Conservation (phyloP, 2,888 invertebrate species). For the Ochropleura leucogaster region DNA sequence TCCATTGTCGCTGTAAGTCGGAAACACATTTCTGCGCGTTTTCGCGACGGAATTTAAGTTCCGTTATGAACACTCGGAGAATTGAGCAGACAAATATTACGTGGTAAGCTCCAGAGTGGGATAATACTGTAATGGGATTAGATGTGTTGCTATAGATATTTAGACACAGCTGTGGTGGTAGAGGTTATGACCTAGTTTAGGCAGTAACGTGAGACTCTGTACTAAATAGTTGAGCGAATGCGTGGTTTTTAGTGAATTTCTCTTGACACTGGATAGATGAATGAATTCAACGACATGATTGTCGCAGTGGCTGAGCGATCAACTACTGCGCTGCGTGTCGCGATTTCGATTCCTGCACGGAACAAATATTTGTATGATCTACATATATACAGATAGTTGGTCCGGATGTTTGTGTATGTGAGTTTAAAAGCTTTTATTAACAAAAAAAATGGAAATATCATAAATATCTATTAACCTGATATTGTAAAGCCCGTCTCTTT, state of each 20-base stretch:
- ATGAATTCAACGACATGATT: too few species aligned
- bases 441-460: too few species aligned
- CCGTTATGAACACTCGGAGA: constrained; percentile 32
- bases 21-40: constrained; percentile 46
- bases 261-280: too few species aligned
- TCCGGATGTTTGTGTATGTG: too few species aligned
- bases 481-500: not conserved
- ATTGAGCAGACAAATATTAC: constrained; percentile 57
- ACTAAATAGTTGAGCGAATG: constrained; percentile 20
- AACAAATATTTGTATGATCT: too few species aligned
- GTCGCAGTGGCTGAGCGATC: too few species aligned
- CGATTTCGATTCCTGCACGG: too few species aligned
- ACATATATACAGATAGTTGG: too few species aligned
- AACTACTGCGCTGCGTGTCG: too few species aligned
- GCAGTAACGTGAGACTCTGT: constrained; percentile 19
- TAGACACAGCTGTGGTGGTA: constrained; percentile 21
- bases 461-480: not conserved
- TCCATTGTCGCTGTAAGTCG: constrained; percentile 60
- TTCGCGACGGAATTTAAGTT: constrained; percentile 33
- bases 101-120: constrained; percentile 39
- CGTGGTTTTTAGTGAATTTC: not conserved
- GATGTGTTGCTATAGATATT: constrained; percentile 23
- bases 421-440: too few species aligned
- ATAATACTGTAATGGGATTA: constrained; percentile 53
- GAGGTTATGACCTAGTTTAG: constrained; percentile 51